Evolutionary conservation across 2,113 vertebrate species (phyloP).

Genomic region (Sterna hirundo): DNA sequence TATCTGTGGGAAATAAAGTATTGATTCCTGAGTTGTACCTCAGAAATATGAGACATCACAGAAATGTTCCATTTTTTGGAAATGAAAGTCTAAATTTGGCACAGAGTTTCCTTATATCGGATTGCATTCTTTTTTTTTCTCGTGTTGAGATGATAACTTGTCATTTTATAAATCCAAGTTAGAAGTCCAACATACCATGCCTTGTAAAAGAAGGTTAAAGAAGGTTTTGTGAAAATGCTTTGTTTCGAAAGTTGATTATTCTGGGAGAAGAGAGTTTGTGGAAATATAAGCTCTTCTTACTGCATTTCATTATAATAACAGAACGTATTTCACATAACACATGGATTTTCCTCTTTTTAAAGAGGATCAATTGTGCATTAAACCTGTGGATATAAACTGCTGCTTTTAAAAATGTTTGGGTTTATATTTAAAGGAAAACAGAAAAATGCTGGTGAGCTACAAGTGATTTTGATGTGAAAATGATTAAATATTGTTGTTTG

Average conservation of each 20-base stretch:
- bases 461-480: slow-evolving; percentile 47
- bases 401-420: slow-evolving; percentile 41
- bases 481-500: slow-evolving; percentile 50
- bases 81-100: slow-evolving; percentile 45
- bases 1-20: background rate
- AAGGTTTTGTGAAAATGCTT: slow-evolving; percentile 69
- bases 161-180: slow-evolving; percentile 67
- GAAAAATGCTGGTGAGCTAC: slow-evolving; percentile 35
- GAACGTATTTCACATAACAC: slow-evolving; percentile 27
- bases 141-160: background rate
- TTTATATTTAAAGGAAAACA: slow-evolving; percentile 55
- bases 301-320: slow-evolving; percentile 11
- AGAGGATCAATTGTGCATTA: slow-evolving; percentile 27
- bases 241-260: slow-evolving; percentile 52
- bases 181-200: slow-evolving; percentile 51
- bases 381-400: slow-evolving; percentile 27
- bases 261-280: slow-evolving; percentile 33
- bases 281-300: slow-evolving; percentile 24
- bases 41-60: background rate
- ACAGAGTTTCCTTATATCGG: slow-evolving; percentile 1
- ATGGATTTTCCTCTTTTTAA: background rate
- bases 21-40: slow-evolving; percentile 1
- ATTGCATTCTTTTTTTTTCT: slow-evolving; percentile 50
- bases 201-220: slow-evolving; percentile 71
- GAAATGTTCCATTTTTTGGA: slow-evolving; percentile 43